Base-by-base conservation (phyloP, 2,888 invertebrate species). In the Neoascia interrupta region DNA sequence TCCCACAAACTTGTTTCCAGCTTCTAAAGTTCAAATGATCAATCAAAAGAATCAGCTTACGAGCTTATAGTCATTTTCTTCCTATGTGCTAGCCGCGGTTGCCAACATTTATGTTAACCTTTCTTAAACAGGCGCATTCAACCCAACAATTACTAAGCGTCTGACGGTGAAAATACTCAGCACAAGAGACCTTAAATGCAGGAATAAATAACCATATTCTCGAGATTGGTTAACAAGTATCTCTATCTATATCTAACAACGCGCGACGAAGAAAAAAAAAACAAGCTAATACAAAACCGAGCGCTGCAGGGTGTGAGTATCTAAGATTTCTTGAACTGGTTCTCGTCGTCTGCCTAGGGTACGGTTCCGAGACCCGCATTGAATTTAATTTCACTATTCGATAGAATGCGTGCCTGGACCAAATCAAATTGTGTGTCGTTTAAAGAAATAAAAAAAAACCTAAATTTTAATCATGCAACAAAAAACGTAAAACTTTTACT, bases 401-500 rank as follows among this genome's bases (percentile, higher is more conserved):
- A 47, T 21, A 41, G 41, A n/a, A 5, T 28, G 13, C 21, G 3
- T 11, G 49, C 15, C 26, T 39, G 41, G 37, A 18, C 18, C n/a
- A 28, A 36, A 16, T 21, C 28, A 36, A n/a, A n/a, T 37, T 26
- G 36, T 41, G 41, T 47, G 56, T 58, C 64, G 36, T 37, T 4
- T n/a, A 49, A 47, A 31, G 8, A 23, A 26, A 19, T 13, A 13
- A 18, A 23, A 34, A 63, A 51, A 43, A 16, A 15, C 8, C 45
- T 3, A 13, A 34, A 11, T 75, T 69, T 69, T 69, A 69, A 58
- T 58, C 63, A 13, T 26, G n/a, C n/a, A n/a, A n/a, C n/a, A n/a
- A n/a, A n/a, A 53, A 8, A 16, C 45, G 28, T 19, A 51, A 74
- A 56, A 69, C 75, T 75, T 75, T 75, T 75, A 75, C 75, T 34